Conservation (phyloP, 2,888 invertebrate species). For the Syrista parreyssii region DNA sequence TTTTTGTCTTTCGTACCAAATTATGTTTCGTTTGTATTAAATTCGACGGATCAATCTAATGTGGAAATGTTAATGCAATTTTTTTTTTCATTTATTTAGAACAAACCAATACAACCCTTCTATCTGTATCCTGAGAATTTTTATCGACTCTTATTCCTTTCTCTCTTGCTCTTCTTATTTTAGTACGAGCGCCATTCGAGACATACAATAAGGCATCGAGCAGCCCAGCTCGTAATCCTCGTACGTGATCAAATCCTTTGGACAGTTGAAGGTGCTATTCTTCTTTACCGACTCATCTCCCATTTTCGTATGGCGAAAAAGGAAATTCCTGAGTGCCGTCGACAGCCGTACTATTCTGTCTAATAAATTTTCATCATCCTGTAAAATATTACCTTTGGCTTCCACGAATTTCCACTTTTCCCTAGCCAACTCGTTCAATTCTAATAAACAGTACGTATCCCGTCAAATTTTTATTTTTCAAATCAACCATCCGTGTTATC, state of each 20-base stretch:
- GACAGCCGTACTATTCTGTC: background rate
- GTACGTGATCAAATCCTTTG: background rate
- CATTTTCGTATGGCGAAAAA: background rate
- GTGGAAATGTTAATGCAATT: background rate
- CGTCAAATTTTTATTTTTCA: too few relatives aligned
- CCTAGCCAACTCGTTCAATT: background rate
- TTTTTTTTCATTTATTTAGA: background rate
- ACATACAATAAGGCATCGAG: background rate
- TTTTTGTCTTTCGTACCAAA: background rate
- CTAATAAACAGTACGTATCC: background rate
- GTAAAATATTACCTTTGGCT: background rate
- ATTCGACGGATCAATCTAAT: background rate
- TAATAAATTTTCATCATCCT: background rate
- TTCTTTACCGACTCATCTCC: background rate
- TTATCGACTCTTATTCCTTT: background rate
- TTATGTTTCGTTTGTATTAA: background rate
- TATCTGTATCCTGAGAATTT: background rate
- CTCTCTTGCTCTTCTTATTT: background rate
- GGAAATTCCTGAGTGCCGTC: background rate
- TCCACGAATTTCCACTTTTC: background rate
- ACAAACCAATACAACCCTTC: too few relatives aligned
- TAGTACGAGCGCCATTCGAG: background rate
- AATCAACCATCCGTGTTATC: background rate
- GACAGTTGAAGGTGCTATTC: background rate
- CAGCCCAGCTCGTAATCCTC: background rate